Evolutionary conservation across 2,888 invertebrate species (phyloP), one percentile per base, ranked within the genome.

Genomic region (Platypus cylindrus): DNA sequence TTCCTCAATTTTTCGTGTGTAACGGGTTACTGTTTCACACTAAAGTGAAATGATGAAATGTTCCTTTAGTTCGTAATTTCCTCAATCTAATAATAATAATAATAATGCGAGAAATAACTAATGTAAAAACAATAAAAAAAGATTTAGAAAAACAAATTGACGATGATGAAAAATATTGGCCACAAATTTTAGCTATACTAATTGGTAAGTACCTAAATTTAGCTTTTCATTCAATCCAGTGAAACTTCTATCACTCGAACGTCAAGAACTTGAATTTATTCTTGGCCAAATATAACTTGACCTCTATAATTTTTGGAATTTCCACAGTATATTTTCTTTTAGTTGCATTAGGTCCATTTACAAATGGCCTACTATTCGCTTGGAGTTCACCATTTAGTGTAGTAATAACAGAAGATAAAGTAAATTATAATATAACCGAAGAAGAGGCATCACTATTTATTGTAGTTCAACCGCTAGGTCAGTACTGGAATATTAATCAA

Each of bases 301-400:
- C n/a, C n/a, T n/a, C n/a, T n/a, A n/a, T n/a, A n/a, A n/a, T n/a
- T n/a, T n/a, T n/a, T n/a, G n/a, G n/a, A n/a, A n/a, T n/a, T n/a
- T n/a, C n/a, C n/a, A n/a, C n/a, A n/a, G n/a, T n/a, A n/a, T n/a
- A 14, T 27, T 27, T 8, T 27, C 15, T 45, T 48, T 22, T 33
- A 50, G 50, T 45, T 13, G 46, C 46, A 12, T 20, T 50, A 11
- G 40, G 47, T 11, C 39, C 49, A 2, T 38, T 54, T 12, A 47
- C 45, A 11, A 48, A 48, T 18, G 54, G 56, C 5, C 37, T 53
- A 17, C 24, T 47, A 5, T 43, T 48, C 30, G 35, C 45, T 9
- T 60, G 60, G 60, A 48, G 55, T 20, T 57, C 59, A 13, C 59
- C 59, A 12, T 53, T 58, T 15, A 51, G 57, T 16, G 53, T 57